A percentile compares a stretch with the other conserved stretches of the same genome.
Evolutionary conservation across 2,888 invertebrate species (phyloP).

Genomic region (Nesidiocoris tenuis): DNA sequence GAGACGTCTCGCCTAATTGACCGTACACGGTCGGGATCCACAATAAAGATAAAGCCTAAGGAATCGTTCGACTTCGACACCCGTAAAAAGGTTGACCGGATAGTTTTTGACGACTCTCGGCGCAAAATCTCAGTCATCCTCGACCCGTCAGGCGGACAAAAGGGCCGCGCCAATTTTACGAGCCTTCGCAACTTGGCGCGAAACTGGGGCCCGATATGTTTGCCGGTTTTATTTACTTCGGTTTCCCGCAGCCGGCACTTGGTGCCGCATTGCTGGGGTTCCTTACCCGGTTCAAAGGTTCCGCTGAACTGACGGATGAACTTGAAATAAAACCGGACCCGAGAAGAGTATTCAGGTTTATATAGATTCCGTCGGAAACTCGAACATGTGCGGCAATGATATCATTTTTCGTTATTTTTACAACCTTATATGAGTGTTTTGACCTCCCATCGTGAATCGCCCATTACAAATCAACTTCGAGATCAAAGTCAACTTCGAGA

Average conservation of each 20-base stretch:
- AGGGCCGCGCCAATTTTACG: background rate
- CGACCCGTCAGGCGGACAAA: background rate
- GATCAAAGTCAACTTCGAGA: too few species aligned
- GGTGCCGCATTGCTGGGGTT: background rate
- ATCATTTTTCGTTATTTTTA: too few species aligned
- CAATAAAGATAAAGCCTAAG: background rate
- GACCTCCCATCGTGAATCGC: too few species aligned
- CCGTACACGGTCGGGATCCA: background rate
- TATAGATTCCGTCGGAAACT: too few species aligned
- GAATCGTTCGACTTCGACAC: background rate
- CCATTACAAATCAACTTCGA: too few species aligned
- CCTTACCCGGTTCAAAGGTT: background rate
- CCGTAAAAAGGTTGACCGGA: background rate
- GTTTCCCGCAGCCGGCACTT: background rate
- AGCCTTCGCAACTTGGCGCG: background rate
- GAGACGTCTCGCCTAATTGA: background rate
- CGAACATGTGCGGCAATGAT: too few species aligned
- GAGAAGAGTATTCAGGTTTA: too few species aligned
- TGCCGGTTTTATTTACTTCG: background rate
- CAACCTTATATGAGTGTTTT: too few species aligned
- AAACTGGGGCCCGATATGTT: background rate
- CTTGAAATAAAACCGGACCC: background rate
- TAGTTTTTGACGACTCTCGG: background rate
- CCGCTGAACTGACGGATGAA: background rate
- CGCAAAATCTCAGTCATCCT: background rate